Percentiles rank a stretch among this genome's conserved stretches.
These are phyloP conservation scores for Lethocerus indicus DNA, from an alignment of 1,140 invertebrate species.

Conservation along the genomic window DNA sequence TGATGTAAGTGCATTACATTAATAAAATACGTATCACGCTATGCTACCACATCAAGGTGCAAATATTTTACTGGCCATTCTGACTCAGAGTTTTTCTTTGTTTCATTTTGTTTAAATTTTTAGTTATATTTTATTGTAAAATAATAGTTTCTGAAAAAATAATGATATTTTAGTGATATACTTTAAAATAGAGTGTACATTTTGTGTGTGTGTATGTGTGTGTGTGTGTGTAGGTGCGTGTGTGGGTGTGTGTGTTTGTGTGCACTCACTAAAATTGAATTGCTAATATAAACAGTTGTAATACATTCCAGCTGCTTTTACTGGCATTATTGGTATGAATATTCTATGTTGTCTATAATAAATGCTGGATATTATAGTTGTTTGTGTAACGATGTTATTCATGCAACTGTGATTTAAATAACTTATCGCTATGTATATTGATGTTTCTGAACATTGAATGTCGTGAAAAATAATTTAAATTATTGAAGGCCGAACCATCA, in stretches of 20 bases:
- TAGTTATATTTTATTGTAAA: too few species aligned
- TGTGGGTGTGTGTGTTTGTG: neutral
- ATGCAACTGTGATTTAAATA: conserved; percentile 9
- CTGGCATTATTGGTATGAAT: neutral
- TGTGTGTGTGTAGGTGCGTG: neutral
- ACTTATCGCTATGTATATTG: conserved; percentile 6
- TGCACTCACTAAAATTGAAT: neutral
- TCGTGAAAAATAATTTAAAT: conserved; percentile 5
- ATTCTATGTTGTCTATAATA: neutral
- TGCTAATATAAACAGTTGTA: neutral
- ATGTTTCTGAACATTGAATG: conserved; percentile 7
- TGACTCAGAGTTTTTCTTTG: too few species aligned
- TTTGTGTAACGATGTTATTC: conserved; percentile 11
- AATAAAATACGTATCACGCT: too few species aligned
- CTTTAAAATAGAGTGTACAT: neutral
- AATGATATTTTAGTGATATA: neutral
- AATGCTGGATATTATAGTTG: conserved; percentile 5
- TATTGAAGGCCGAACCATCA: too few species aligned
- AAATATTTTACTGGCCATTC: too few species aligned
- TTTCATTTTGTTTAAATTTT: too few species aligned
- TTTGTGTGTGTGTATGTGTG: neutral
- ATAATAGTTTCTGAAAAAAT: too few species aligned
- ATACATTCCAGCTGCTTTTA: conserved; percentile 1
- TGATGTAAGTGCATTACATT: too few species aligned
- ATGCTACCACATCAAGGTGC: too few species aligned